These are phyloP conservation scores for Acinonyx jubatus DNA, from an alignment of 2,113 vertebrate species.

Conservation along the genomic window DNA sequence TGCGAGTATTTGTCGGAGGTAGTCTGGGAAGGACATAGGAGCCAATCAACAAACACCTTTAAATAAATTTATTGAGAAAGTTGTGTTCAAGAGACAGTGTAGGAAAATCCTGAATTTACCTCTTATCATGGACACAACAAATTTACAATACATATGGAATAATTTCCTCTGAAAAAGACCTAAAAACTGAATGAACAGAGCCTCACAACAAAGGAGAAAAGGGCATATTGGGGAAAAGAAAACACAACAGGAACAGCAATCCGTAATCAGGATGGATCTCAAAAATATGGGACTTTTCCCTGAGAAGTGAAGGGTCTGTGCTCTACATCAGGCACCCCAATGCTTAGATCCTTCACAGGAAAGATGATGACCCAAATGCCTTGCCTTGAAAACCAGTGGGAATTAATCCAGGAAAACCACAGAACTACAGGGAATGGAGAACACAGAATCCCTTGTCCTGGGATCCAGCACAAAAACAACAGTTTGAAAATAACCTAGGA, in stretches of 20 bases:
- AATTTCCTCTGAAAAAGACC: neutral
- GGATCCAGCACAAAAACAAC: neutral
- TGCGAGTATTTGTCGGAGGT: neutral
- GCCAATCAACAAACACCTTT: neutral
- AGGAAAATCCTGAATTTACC: neutral
- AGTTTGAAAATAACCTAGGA: neutral
- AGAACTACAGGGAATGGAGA: neutral
- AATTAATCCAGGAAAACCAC: neutral
- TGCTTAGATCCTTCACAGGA: neutral
- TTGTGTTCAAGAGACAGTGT: neutral
- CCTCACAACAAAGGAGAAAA: neutral
- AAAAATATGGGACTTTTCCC: neutral
- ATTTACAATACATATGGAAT: neutral
- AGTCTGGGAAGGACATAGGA: neutral
- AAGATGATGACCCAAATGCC: neutral
- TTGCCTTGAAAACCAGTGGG: neutral
- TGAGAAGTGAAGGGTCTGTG: neutral
- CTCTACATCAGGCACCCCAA: neutral
- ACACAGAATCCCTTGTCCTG: neutral
- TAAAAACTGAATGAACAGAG: neutral
- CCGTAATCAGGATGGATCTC: neutral
- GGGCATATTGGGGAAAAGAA: neutral
- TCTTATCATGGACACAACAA: neutral
- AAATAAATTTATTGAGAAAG: neutral
- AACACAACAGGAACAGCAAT: neutral